Evolutionary conservation across 2,797 vertebrate species (phyloP).

Genomic region (Leptoclinus maculatus): DNA sequence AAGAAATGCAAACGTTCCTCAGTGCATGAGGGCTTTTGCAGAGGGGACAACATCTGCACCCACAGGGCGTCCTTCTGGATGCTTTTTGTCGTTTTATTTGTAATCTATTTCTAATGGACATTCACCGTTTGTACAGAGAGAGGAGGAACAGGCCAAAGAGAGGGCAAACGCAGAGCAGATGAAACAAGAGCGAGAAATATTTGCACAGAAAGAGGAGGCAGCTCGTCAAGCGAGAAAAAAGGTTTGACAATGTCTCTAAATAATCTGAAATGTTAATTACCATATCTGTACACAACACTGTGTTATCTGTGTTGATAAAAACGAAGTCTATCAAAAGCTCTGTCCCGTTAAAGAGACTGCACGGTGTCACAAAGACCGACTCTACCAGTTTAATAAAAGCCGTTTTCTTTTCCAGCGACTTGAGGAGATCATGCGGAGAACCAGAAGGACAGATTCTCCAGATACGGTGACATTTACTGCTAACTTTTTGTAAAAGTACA

Average conservation of each 20-base stretch:
- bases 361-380: neutral
- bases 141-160: constrained; percentile 87
- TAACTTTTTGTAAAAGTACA: constrained; percentile 25
- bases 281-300: neutral
- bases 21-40: neutral
- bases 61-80: neutral
- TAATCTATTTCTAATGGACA: neutral
- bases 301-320: neutral
- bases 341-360: neutral
- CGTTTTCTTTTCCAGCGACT: constrained; percentile 86
- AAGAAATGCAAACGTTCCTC: neutral
- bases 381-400: constrained; percentile 24
- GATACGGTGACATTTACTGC: constrained; percentile 85
- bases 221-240: constrained; percentile 94
- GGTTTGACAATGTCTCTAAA: constrained; percentile 60
- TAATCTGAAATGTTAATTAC: neutral
- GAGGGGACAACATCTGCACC: neutral
- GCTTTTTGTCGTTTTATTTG: neutral
- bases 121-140: constrained; percentile 81
- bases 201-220: constrained; percentile 92
- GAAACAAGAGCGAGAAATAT: constrained; percentile 88
- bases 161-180: constrained; percentile 85
- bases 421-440: constrained; percentile 99
- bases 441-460: constrained; percentile 89
- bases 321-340: neutral